phyloP scores from a whole-genome alignment of 2,797 vertebrate genomes.

The Periparus ater region DNA sequence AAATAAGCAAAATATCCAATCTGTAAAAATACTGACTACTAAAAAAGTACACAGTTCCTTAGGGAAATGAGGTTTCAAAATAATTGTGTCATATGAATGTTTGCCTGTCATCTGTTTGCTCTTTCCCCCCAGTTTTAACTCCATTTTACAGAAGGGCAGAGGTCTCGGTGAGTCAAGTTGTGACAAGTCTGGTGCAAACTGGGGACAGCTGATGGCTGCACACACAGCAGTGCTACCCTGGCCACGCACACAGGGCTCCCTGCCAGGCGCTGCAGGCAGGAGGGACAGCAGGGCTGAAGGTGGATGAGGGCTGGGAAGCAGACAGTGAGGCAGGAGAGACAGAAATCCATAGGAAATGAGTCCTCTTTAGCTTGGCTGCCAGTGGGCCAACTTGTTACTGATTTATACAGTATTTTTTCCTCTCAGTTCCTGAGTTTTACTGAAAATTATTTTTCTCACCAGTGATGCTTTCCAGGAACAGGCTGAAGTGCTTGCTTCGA shows the following conservation, averaged over 20 bases:
- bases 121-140: not conserved
- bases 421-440: not conserved
- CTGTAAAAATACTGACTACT: not conserved
- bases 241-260: fast-evolving
- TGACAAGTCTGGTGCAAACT: not conserved
- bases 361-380: not conserved
- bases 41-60: not conserved
- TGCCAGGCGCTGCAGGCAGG: fast-evolving
- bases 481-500: not conserved
- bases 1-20: not conserved
- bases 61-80: not conserved
- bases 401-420: not conserved
- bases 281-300: not conserved
- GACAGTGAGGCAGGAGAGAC: not conserved
- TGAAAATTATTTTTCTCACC: not conserved
- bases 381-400: not conserved
- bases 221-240: not conserved
- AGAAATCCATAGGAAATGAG: constrained; percentile 8
- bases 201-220: fast-evolving
- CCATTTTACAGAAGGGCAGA: not conserved
- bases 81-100: not conserved
- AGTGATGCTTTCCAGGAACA: constrained; percentile 23
- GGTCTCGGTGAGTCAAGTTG: not conserved
- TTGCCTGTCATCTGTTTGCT: constrained; percentile 14
- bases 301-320: not conserved